A percentile compares a stretch with the other conserved stretches of the same genome.
Conservation (phyloP, 2,888 invertebrate genomes). For the Caenorhabditis sp. region DNA sequence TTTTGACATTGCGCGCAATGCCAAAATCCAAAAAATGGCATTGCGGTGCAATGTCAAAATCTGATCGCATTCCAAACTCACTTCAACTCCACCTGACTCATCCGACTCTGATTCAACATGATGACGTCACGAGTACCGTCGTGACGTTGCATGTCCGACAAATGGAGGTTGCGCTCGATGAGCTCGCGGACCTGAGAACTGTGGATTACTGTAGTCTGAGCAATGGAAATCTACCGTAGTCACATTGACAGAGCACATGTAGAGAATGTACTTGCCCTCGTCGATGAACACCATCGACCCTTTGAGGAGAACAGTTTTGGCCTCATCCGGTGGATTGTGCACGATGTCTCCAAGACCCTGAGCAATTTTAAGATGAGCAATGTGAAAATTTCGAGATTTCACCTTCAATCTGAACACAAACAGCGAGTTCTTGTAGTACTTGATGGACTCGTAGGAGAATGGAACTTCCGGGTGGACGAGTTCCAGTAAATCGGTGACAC, state of each 20-base stretch:
- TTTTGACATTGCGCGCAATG: too few species aligned
- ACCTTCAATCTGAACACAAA: constrained; percentile 78
- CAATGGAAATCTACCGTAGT: constrained; percentile 72
- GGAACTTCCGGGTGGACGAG: constrained; percentile 82
- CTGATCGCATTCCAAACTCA: too few species aligned
- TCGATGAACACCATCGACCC: constrained; percentile 80
- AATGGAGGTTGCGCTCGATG: constrained; percentile 79
- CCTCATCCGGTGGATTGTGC: constrained; percentile 59
- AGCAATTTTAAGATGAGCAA: background rate
- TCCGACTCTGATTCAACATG: constrained; percentile 82
- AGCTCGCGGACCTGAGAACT: constrained; percentile 74
- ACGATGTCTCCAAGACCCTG: constrained; percentile 70
- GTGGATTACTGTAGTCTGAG: background rate
- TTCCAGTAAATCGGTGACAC: constrained; percentile 79
- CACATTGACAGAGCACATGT: constrained; percentile 81
- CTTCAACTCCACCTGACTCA: constrained; percentile 83
- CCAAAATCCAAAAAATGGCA: too few species aligned
- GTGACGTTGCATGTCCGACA: constrained; percentile 82
- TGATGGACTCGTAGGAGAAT: constrained; percentile 80
- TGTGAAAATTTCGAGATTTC: background rate
- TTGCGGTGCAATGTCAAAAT: too few species aligned
- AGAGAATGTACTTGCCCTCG: constrained; percentile 79
- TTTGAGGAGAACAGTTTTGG: constrained; percentile 70
- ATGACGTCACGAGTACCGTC: constrained; percentile 83
- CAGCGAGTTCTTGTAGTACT: constrained; percentile 79